Evolutionary conservation across 64 coral and sea anemone species (phyloP), one percentile per base, ranked within the genome.

Genomic region (Pocillopora verrucosa): DNA sequence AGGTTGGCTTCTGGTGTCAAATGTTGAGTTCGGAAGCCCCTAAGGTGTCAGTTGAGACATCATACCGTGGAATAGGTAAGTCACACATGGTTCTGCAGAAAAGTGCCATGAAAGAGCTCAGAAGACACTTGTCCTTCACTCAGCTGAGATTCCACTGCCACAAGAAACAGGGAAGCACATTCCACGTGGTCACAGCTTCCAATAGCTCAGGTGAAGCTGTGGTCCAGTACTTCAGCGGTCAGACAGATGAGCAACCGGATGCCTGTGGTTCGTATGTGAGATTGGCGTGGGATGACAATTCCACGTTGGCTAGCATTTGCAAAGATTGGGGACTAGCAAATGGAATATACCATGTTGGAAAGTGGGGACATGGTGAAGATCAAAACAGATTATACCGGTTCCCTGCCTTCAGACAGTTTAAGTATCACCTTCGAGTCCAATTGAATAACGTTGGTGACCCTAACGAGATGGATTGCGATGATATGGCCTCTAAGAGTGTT

Each of bases 141-240:
- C 69, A 73, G 4, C 19, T 73, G 30, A 73, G 69, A 73, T 24
- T 1, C 0, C 19, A 73, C 19, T 24, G 20, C 19, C 22, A 22
- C 9, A 73, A 73, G 13, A 16, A 17, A 35, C 34, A 4, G 1
- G 72, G 85, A 7, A 36, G 70, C 36, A 75, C 45, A 10, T 74
- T 87, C 34, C 68, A 87, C 85, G n/a, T 87, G 10, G 75, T 72
- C n/a, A 87, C 85, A 7, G 62, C 83, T 51, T 56, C 65, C 26
- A 86, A 41, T 38, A 22, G 22, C 41, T 34, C 34, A n/a, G 83
- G 65, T 19, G 17, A 69, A 51, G 65, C 30, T 58, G 38, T 24
- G 11, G 67, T 86, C 76, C 13, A 78, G 16, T 78, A 78, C 36
- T 51, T 78, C 12, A 78, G 56, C 13, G 36, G 36, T 56, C 14